A percentile compares a stretch with the other conserved stretches of the same genome.
These are phyloP conservation scores for Austrofundulus limnaeus DNA, from an alignment of 2,113 vertebrate genomes.

Conservation along the genomic window DNA sequence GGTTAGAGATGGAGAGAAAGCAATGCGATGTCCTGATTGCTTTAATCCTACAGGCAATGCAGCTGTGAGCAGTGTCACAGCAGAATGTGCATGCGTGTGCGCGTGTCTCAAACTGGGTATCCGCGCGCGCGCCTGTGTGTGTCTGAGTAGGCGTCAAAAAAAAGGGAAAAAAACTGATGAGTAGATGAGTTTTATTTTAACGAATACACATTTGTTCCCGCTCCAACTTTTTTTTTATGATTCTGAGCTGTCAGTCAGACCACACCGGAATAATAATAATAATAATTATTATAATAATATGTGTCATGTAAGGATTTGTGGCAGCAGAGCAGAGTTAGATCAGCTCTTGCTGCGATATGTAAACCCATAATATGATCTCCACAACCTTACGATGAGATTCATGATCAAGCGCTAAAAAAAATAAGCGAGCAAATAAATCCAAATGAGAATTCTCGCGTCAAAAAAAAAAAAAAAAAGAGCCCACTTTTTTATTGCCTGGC, in stretches of 20 bases:
- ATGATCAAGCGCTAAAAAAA: constrained; percentile 35
- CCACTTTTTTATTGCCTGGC: constrained; percentile 51
- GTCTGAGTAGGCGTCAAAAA: constrained; percentile 85
- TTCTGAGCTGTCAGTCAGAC: constrained; percentile 9
- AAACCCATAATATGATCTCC: constrained; percentile 51
- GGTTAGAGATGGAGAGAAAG: constrained; percentile 64
- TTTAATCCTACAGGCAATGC: constrained; percentile 96
- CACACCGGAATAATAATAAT: constrained; percentile 37
- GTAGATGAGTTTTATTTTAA: constrained; percentile 27
- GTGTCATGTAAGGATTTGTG: constrained; percentile 59
- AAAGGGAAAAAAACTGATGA: constrained; percentile 67
- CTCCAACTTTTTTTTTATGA: constrained; percentile 32
- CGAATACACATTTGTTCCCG: constrained; percentile 27
- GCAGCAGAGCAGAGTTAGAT: constrained; percentile 44
- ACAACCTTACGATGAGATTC: constrained; percentile 54
- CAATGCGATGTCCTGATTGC: constrained; percentile 83
- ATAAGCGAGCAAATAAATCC: constrained; percentile 51
- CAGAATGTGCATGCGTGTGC: constrained; percentile 56
- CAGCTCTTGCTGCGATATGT: constrained; percentile 49
- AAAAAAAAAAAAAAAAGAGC: constrained; percentile 21
- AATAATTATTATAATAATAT: no score
- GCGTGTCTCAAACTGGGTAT: constrained; percentile 30
- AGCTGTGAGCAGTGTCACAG: constrained; percentile 95
- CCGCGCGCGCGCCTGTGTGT: constrained; percentile 8
- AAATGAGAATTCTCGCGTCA: constrained; percentile 46